phyloP scores from a whole-genome alignment of 2,888 invertebrate species.

The Sphaerophoria taeniata region DNA sequence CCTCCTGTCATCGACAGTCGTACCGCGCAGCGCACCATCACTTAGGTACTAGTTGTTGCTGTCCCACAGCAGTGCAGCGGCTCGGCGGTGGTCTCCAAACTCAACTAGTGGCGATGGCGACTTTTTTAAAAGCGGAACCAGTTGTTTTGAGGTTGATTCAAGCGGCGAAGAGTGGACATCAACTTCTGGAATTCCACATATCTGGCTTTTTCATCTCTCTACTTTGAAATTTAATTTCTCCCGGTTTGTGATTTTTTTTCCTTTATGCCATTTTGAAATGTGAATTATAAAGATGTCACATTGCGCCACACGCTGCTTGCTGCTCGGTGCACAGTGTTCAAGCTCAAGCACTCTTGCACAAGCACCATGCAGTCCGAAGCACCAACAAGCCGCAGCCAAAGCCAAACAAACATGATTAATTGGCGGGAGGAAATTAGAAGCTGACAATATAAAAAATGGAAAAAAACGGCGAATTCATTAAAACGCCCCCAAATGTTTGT shows the following conservation, averaged over 20 bases:
- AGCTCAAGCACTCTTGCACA: not conserved
- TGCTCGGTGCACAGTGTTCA: not conserved
- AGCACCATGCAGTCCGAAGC: not conserved
- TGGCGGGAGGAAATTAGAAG: conserved; percentile 63
- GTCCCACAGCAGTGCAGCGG: not conserved
- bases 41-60: not conserved
- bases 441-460: conserved; percentile 38
- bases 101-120: conserved; percentile 23
- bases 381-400: not conserved
- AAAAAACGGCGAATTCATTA: conserved; percentile 65
- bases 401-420: conserved; percentile 59
- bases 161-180: conserved; percentile 46
- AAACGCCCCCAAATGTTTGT: conserved; percentile 59
- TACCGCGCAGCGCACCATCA: conserved; percentile 35
- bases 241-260: conserved; percentile 1
- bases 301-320: conserved; percentile 36
- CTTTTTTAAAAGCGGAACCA: conserved; percentile 45
- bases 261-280: conserved; percentile 49
- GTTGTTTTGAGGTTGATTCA: conserved; percentile 11
- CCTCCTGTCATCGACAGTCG: conserved; percentile 73
- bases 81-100: not conserved
- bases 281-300: conserved; percentile 73
- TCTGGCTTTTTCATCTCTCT: conserved; percentile 48
- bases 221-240: conserved; percentile 42
- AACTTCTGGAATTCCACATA: conserved; percentile 72